phyloP scores from a whole-genome alignment of 2,888 invertebrate species.

The Hemistola chrysoprasaria region DNA sequence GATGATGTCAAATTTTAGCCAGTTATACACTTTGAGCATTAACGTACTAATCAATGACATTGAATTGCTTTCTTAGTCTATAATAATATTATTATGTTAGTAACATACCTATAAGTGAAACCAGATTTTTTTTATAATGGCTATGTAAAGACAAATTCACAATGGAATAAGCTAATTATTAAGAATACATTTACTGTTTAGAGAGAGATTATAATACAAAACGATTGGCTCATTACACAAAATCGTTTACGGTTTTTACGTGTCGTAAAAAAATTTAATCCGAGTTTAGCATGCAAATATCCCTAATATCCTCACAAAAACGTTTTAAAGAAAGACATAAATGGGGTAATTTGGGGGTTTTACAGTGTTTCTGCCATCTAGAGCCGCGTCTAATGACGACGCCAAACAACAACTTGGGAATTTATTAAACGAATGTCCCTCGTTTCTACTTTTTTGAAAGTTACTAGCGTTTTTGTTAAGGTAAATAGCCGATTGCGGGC shows the following conservation, averaged over 20 bases:
- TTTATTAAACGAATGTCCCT: conserved; percentile 22
- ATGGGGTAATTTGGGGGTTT: conserved; percentile 29
- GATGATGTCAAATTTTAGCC: conserved; percentile 18
- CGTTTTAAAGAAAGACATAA: conserved; percentile 27
- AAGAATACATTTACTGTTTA: no score
- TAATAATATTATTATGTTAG: no score
- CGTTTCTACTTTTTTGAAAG: conserved; percentile 15
- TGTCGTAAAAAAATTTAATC: conserved; percentile 21
- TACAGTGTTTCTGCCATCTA: conserved; percentile 25
- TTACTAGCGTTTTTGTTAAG: conserved; percentile 15
- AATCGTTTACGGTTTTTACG: conserved; percentile 14
- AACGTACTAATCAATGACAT: no score
- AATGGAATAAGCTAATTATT: no score
- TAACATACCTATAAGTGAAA: no score
- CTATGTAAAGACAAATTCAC: no score
- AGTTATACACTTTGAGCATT: conserved; percentile 10
- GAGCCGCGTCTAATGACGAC: conserved; percentile 20
- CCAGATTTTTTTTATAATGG: no score
- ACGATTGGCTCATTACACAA: conserved; percentile 5
- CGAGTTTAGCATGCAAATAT: conserved; percentile 26
- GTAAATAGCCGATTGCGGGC: conserved; percentile 17
- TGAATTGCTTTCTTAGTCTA: no score
- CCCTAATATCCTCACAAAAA: conserved; percentile 22
- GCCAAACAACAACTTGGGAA: conserved; percentile 11
- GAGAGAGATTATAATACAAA: not conserved